These are phyloP conservation scores for Baryphthengus martii DNA, from an alignment of 2,113 vertebrate species.

Conservation along the genomic window DNA sequence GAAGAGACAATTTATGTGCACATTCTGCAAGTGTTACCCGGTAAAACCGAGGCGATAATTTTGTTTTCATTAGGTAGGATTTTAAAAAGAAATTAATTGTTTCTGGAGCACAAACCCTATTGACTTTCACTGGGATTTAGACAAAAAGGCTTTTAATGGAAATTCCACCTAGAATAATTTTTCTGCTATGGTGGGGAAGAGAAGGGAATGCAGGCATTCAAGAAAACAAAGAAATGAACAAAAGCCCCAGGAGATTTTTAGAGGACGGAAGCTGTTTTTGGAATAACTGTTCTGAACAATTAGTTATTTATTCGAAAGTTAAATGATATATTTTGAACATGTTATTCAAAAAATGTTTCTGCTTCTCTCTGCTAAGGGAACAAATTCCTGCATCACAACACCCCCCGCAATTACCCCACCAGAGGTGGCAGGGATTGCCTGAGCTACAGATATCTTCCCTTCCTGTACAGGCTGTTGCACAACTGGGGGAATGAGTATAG, in stretches of 20 bases:
- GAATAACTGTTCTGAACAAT: background rate
- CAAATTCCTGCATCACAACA: background rate
- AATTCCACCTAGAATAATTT: background rate
- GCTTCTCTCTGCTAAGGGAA: background rate
- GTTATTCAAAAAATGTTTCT: background rate
- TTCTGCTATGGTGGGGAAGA: background rate
- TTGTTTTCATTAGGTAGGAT: background rate
- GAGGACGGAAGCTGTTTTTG: background rate
- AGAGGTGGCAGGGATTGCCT: background rate
- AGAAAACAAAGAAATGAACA: background rate
- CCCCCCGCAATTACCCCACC: background rate
- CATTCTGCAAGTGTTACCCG: background rate
- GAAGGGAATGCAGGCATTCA: background rate
- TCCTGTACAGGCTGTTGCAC: background rate
- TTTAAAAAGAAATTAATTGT: background rate
- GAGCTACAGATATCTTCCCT: background rate
- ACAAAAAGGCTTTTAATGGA: background rate
- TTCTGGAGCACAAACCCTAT: background rate
- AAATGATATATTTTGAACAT: no score
- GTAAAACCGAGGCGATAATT: background rate
- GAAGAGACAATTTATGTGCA: background rate
- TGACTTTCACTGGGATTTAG: background rate
- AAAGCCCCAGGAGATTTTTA: background rate
- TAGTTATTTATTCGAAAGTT: background rate
- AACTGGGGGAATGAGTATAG: background rate